Conservation (phyloP, 1,140 invertebrate genomes). For the Drosophila bocqueti region DNA sequence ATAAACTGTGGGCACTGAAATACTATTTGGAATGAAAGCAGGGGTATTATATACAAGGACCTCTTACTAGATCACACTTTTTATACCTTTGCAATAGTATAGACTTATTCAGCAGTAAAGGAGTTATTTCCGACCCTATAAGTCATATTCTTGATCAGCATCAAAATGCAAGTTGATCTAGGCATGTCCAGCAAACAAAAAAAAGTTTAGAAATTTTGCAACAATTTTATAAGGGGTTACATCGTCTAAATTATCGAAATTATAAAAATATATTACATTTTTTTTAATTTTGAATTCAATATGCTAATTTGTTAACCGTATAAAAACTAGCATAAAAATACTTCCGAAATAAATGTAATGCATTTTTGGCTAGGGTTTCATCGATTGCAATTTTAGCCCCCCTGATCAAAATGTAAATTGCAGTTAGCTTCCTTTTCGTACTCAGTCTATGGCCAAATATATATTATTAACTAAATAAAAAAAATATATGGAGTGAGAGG, state of each 20-base stretch:
- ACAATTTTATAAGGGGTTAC: no score
- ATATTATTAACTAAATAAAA: neutral
- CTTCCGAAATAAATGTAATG: neutral
- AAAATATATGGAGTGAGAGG: neutral
- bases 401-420: no score
- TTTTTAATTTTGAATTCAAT: neutral
- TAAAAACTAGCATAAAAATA: neutral
- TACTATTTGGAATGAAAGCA: neutral
- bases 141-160: no score
- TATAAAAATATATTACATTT: neutral
- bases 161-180: no score
- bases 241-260: no score
- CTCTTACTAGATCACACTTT: no score
- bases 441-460: neutral
- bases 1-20: neutral
- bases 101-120: no score
- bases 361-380: neutral
- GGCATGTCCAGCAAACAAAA: fast-evolving
- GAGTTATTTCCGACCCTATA: no score
- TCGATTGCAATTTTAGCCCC: neutral
- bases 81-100: no score
- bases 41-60: neutral
- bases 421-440: no score
- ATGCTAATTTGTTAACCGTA: neutral
- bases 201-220: no score